Evolutionary conservation across 1,140 invertebrate species (phyloP), one percentile per base, ranked within the genome.

Genomic region (Bombus balteatus): DNA sequence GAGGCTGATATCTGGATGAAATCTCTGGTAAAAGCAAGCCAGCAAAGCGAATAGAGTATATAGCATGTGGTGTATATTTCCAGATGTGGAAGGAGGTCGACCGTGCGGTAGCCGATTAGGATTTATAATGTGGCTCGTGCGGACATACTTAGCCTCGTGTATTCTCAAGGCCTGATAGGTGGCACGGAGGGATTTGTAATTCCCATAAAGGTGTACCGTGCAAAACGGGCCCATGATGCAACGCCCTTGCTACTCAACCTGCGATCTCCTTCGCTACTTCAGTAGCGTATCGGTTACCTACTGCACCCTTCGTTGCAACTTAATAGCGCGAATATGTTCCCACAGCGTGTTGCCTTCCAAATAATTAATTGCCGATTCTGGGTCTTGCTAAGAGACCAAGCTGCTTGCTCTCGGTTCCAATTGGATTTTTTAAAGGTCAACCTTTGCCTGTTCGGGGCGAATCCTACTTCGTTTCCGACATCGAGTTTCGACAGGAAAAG

Each of bases 161-260:
- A 81, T 86, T 82, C 32, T 39, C 76, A 71, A 87, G 76, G 59
- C 53, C 53, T 68, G 81, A 75, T 34, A 34, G 57, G 18, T 39
- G 70, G 13, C 28, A 80, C 25, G 62, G 34, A 85, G 47, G 72
- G 79, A 68, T 89, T 89, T 79, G 88, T 91, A 91, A 90, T 87
- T 86, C 85, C 76, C 70, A 81, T 83, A 84, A 87, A 90, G 41
- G 81, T 70, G 66, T 70, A 59, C 72, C 47, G 34, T 81, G 70
- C 85, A 84, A 90, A 90, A 88, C 74, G 75, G 39, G 43, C 73
- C 34, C 59, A 53, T 90, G 88, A 88, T 74, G 91, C 74, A 92
- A 91, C 70, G 39, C 62, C 53, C 65, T 88, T 87, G 79, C 84
- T 88, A 68, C 83, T 18, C 82, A 88, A 88, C 70, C 85, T 59